Conservation (phyloP, 2,113 vertebrate genomes). For the Gadus macrocephalus region DNA sequence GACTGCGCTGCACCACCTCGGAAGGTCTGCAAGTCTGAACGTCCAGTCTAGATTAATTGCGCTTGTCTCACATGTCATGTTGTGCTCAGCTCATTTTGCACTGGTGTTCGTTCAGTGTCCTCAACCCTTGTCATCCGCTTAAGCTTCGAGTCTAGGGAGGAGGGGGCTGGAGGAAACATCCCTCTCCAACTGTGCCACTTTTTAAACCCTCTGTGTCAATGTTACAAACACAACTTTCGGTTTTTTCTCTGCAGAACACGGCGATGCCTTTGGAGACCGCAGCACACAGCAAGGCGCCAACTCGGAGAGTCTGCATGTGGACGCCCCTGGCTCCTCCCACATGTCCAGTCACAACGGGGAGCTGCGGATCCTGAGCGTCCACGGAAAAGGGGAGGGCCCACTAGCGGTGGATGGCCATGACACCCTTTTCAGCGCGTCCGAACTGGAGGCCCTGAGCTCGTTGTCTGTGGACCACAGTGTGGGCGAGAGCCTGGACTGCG, state of each 20-base stretch:
- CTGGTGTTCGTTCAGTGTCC: too few relatives aligned
- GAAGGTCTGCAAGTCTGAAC: too few relatives aligned
- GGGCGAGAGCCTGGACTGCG: constrained; percentile 54
- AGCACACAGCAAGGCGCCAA: constrained; percentile 6
- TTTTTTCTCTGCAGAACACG: constrained; percentile 29
- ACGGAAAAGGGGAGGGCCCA: constrained; percentile 46
- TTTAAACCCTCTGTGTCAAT: too few relatives aligned
- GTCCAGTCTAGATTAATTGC: too few relatives aligned
- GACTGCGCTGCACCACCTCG: too few relatives aligned
- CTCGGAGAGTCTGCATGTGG: constrained; percentile 19
- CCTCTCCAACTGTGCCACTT: too few relatives aligned
- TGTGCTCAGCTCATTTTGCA: too few relatives aligned
- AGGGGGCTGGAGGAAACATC: too few relatives aligned
- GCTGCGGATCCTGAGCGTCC: constrained; percentile 54
- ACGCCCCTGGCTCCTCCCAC: constrained; percentile 26
- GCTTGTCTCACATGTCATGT: too few relatives aligned
- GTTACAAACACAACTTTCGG: too few relatives aligned
- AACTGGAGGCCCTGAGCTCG: constrained; percentile 54
- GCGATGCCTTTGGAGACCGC: constrained; percentile 27
- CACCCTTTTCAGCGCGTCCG: constrained; percentile 45
- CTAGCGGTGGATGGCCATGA: constrained; percentile 38
- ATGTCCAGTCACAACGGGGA: constrained; percentile 17
- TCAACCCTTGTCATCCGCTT: too few relatives aligned
- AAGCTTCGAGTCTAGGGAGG: too few relatives aligned
- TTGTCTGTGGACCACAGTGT: constrained; percentile 39